Conservation (phyloP, 1,140 invertebrate species). For the Oryzaephilus surinamensis region DNA sequence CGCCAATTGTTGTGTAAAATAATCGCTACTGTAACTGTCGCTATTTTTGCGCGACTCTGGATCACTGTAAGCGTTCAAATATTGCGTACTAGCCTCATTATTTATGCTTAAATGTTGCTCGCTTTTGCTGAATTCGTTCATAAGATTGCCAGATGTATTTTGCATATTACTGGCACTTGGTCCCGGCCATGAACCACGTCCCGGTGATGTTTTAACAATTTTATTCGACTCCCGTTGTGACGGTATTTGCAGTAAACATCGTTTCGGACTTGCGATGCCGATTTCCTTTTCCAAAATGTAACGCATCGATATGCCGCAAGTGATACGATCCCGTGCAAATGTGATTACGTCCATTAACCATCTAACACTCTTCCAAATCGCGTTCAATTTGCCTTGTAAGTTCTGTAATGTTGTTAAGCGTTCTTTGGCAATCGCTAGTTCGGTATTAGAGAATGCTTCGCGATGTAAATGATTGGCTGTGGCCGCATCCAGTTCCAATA, state of each 20-base stretch:
- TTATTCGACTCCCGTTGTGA: slow-evolving; percentile 55
- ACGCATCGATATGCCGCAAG: slow-evolving; percentile 30
- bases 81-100: slow-evolving; percentile 43
- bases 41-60: slow-evolving; percentile 50
- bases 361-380: slow-evolving; percentile 81
- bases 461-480: slow-evolving; percentile 84
- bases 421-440: slow-evolving; percentile 76
- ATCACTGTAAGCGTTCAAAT: slow-evolving; percentile 39
- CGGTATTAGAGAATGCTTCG: slow-evolving; percentile 85
- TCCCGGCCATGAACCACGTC: slow-evolving; percentile 72
- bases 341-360: slow-evolving; percentile 94
- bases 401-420: slow-evolving; percentile 70
- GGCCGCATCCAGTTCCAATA: slow-evolving; percentile 83
- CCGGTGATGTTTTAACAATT: slow-evolving; percentile 61
- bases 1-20: slow-evolving; percentile 39
- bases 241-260: slow-evolving; percentile 54
- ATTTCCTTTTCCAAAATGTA: slow-evolving; percentile 39
- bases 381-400: slow-evolving; percentile 68
- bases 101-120: slow-evolving; percentile 60
- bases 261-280: slow-evolving; percentile 31
- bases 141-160: slow-evolving; percentile 38
- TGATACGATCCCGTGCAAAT: slow-evolving; percentile 70
- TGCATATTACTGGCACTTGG: slow-evolving; percentile 48
- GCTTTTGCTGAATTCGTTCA: slow-evolving; percentile 71
- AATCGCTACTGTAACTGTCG: slow-evolving; percentile 45